Conservation (phyloP, 2,888 invertebrate genomes). For the Lasioglossum zephyrum region DNA sequence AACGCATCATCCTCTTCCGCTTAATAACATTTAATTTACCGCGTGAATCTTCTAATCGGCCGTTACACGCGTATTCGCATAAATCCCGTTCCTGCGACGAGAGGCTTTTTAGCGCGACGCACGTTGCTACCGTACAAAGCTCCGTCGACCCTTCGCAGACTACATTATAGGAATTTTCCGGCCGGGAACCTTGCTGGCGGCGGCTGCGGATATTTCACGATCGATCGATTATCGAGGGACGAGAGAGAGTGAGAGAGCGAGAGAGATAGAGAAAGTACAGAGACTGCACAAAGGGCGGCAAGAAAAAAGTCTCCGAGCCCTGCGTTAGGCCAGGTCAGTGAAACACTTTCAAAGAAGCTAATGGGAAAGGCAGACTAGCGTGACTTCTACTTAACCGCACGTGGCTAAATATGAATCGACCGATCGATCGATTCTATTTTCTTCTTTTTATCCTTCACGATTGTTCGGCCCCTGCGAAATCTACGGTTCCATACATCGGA, state of each 20-base stretch:
- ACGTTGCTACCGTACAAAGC: constrained; percentile 14
- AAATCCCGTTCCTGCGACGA: constrained; percentile 41
- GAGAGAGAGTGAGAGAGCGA: no score
- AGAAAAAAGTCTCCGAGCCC: constrained; percentile 45
- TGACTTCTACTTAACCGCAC: constrained; percentile 40
- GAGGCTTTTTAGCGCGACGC: background rate
- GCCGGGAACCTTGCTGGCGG: constrained; percentile 49
- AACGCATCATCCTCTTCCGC: constrained; percentile 17
- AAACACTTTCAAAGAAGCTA: constrained; percentile 57
- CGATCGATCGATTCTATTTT: constrained; percentile 21
- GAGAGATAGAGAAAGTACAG: no score
- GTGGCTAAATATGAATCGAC: constrained; percentile 36
- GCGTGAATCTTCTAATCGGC: constrained; percentile 60
- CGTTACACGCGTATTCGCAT: constrained; percentile 53
- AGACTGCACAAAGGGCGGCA: constrained; percentile 48
- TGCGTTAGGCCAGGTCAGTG: constrained; percentile 61
- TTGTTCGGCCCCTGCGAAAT: background rate
- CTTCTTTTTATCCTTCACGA: background rate
- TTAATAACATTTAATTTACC: constrained; percentile 57
- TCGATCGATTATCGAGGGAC: constrained; percentile 66
- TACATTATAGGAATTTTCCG: constrained; percentile 66
- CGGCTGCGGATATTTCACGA: constrained; percentile 64
- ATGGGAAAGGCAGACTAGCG: constrained; percentile 24
- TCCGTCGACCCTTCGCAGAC: constrained; percentile 53
- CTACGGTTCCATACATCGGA: background rate